A percentile compares a stretch with the other conserved stretches of the same genome.
These are phyloP conservation scores for Podarcis muralis DNA, from an alignment of 2,113 vertebrate genomes.

Conservation along the genomic window DNA sequence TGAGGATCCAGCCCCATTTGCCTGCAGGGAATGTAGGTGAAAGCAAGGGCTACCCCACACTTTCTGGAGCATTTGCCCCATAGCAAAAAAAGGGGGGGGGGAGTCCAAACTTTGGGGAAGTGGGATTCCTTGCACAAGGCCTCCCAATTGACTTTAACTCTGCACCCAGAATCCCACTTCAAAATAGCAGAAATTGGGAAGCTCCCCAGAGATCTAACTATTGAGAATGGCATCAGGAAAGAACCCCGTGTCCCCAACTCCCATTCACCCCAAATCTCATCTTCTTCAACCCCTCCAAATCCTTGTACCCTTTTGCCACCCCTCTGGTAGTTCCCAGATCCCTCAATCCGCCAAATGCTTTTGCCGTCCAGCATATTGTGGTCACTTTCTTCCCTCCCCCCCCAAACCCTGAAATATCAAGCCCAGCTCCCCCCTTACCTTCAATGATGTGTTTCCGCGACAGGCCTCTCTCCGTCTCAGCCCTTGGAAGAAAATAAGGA, in stretches of 20 bases:
- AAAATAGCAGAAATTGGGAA: too few relatives aligned
- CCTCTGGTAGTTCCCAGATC: not conserved
- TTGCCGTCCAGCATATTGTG: not conserved
- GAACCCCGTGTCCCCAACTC: not conserved
- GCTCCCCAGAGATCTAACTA: not conserved
- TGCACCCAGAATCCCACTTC: too few relatives aligned
- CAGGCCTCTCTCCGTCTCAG: conserved; percentile 90
- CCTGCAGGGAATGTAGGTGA: too few relatives aligned
- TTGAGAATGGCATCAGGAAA: not conserved
- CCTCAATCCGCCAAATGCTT: not conserved
- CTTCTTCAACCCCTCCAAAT: too few relatives aligned
- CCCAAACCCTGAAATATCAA: not conserved
- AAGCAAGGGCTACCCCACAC: too few relatives aligned
- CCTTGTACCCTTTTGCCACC: not conserved
- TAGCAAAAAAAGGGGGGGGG: not conserved
- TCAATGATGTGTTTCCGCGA: conserved; percentile 95
- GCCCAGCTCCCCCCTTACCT: conserved; percentile 70
- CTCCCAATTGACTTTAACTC: too few relatives aligned
- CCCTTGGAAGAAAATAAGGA: conserved; percentile 70
- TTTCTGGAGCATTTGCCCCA: too few relatives aligned
- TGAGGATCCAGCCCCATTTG: too few relatives aligned
- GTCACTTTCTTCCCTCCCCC: too few relatives aligned
- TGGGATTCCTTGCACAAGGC: not conserved
- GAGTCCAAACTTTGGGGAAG: not conserved
- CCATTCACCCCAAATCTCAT: not conserved